phyloP scores from a whole-genome alignment of 2,888 invertebrate species.

The Nephrotoma guestfalica region DNA sequence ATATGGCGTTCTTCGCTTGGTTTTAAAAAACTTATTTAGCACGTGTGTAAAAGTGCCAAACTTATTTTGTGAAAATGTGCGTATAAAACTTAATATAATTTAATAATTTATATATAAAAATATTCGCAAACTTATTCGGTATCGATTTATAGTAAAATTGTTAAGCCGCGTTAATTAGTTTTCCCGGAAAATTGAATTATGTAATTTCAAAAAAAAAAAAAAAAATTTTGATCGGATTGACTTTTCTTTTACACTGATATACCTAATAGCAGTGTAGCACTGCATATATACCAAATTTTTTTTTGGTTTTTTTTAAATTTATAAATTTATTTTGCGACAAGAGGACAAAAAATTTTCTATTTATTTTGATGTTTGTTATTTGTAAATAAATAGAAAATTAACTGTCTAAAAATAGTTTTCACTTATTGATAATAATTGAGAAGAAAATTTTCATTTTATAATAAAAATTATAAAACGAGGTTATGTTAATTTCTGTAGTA shows the following conservation, averaged over 20 bases:
- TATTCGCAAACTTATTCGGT: neutral
- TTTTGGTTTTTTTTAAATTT: neutral
- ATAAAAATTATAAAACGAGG: neutral
- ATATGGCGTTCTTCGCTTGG: slow-evolving; percentile 34
- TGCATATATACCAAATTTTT: neutral
- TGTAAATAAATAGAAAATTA: neutral
- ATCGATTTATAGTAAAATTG: neutral
- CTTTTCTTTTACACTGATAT: neutral
- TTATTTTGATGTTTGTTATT: neutral
- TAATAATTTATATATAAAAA: neutral
- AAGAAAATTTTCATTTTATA: neutral
- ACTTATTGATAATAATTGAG: neutral
- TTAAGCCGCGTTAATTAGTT: neutral
- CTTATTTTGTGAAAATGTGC: slow-evolving; percentile 30
- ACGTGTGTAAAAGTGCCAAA: slow-evolving; percentile 35
- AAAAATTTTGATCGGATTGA: neutral
- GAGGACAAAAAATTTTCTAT: neutral
- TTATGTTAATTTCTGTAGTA: neutral
- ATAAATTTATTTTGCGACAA: neutral
- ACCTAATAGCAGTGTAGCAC: too few species aligned
- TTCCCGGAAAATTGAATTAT: neutral
- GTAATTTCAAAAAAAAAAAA: neutral
- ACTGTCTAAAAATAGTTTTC: neutral
- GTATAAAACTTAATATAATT: slow-evolving; percentile 18
- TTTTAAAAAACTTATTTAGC: slow-evolving; percentile 33